Base-by-base conservation (phyloP, 2,113 vertebrate genomes). In the Centrocercus urophasianus region DNA sequence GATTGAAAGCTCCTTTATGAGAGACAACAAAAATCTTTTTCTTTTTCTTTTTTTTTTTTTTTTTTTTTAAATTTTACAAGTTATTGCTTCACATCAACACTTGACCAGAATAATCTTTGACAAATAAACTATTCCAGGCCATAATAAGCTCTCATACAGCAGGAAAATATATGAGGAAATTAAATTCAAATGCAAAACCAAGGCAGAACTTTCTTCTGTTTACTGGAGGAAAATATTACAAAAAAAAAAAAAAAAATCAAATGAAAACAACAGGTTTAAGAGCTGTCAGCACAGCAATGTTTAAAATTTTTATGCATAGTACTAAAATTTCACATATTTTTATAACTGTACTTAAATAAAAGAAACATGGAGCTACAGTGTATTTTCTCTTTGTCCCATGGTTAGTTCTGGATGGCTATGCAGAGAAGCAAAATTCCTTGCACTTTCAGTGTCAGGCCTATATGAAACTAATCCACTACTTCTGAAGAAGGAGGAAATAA, bases 51-150 rank as follows among this genome's bases (percentile, higher is more conserved):
- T 52, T 7, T 25, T 6, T 36, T 3, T 61, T 86, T 91, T 96
- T 84, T 95, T 69, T n/a, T n/a, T n/a, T n/a, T 36, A 36, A 36
- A 36, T 36, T 36, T 36, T 8, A 36, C 8, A 36, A 90, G 40
- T 15, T 36, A 54, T 89, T 82, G 83, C 76, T 69, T 65, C 57
- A 90, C 91, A 89, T 86, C 69, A 78, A 43, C 25, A 47, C 28
- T 87, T 90, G 73, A 92, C 79, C 89, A 81, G 63, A 92, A 81
- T 83, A 89, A 96, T 95, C 75, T 70, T 64, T 89, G 88, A 83
- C 66, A 96, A 86, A 81, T 83, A 96, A 83, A 64, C 81, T 88
- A 78, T 80, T 50, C 63, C 52, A 85, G 38, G 89, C 76, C 72
- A 32, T 92, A 91, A 96, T 90, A 90, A 91, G 82, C 59, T 89